Evolutionary conservation across 2,888 invertebrate species (phyloP), one percentile per base, ranked within the genome.

Genomic region (Anthophora plumipes): DNA sequence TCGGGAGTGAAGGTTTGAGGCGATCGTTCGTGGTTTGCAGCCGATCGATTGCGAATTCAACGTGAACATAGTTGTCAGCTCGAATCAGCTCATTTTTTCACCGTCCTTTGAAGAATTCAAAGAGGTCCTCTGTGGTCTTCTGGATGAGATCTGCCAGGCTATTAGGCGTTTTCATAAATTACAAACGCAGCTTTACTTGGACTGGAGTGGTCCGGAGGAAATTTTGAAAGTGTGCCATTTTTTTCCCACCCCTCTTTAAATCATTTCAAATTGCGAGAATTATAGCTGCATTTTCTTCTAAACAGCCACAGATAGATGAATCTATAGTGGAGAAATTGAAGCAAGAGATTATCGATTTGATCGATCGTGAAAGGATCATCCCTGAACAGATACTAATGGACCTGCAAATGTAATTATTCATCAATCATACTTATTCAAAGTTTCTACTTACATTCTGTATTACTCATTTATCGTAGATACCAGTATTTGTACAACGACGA

Each of bases 101-200:
- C 97, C 98, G 0, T 94, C 95, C 0, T 97, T 97, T 88, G 95
- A 95, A 70, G 96, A 96, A 91, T 97, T 98, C 89, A 95, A 95
- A 88, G 95, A 96, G 70, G 95, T 96, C 82, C 94, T 98, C 8
- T 93, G 96, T 69, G 94, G 95, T 67, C 94, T 97, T 50, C 96
- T 97, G 84, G 97, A 97, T 84, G 94, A 95, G 43, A 95, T 98
- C 89, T 95, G 97, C 25, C 95, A 96, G 77, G 96, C 97, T 0
- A 96, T 97, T 64, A 94, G 95, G 85, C 95, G 95, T 68, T 94
- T 98, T 68, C 97, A 98, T 1, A 94, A 97, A 71, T 94, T 98
- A 55, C 98, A 99, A 93, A 96, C 96, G 1, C 95, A 96, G 88
- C 93, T 97, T 59, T 97, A 86, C n/a, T 54, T 88, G n/a, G 87